Evolutionary conservation across 2,888 invertebrate genomes (phyloP).

Genomic region (Epinotia ramella): DNA sequence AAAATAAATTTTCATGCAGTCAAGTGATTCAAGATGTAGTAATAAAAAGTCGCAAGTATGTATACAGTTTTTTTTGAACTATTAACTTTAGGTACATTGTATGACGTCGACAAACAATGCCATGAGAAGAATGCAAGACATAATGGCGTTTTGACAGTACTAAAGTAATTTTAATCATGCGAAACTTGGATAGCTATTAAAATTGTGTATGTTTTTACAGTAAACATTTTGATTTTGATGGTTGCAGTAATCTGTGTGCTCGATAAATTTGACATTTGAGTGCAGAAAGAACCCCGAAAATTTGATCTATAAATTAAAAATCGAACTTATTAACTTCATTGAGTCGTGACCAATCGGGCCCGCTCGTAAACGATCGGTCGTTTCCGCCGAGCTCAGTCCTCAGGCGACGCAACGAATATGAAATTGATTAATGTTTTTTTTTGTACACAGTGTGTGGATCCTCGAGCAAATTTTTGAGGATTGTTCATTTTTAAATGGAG

Average conservation of each 20-base stretch:
- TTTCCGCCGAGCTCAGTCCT: constrained; percentile 52
- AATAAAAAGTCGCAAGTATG: too few species aligned
- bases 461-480: constrained; percentile 13
- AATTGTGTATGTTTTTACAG: too few species aligned
- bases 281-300: not conserved
- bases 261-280: not conserved
- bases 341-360: constrained; percentile 53
- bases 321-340: constrained; percentile 53
- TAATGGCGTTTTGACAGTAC: too few species aligned
- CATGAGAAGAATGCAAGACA: too few species aligned
- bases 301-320: constrained; percentile 60
- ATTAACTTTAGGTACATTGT: too few species aligned
- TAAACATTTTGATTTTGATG: not conserved
- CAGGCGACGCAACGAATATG: constrained; percentile 60
- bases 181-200: too few species aligned
- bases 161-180: too few species aligned
- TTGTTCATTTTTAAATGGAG: constrained; percentile 14
- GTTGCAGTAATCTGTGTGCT: not conserved
- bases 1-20: too few species aligned
- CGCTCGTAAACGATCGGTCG: constrained; percentile 41
- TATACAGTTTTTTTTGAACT: too few species aligned
- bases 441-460: constrained; percentile 56
- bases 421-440: constrained; percentile 73
- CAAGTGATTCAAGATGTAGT: too few species aligned
- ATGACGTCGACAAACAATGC: too few species aligned